Conservation (phyloP, 2,888 invertebrate species). For the Oscheius sp. region DNA sequence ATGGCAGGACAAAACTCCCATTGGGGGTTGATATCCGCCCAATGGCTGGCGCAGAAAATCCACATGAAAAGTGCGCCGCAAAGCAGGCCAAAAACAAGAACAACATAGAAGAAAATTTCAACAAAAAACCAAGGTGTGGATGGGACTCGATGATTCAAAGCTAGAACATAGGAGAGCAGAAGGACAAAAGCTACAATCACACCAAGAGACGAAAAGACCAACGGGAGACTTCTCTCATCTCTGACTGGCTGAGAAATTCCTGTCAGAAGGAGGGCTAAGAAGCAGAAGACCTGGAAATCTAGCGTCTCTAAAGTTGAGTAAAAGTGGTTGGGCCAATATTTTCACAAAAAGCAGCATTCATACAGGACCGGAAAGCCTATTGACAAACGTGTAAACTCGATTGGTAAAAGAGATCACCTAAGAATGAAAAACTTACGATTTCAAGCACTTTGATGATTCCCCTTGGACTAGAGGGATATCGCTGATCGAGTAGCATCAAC, state of each 20-base stretch:
- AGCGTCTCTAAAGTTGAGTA: too few relatives aligned
- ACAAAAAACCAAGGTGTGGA: slow-evolving; percentile 51
- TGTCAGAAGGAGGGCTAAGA: slow-evolving; percentile 46
- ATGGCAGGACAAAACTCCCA: slow-evolving; percentile 59
- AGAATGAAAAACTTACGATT: slow-evolving; percentile 43
- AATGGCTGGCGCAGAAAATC: slow-evolving; percentile 55
- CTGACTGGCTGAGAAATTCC: slow-evolving; percentile 49
- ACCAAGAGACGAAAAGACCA: slow-evolving; percentile 53
- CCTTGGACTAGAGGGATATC: slow-evolving; percentile 50
- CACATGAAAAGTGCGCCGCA: slow-evolving; percentile 52
- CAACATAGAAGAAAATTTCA: slow-evolving; percentile 42
- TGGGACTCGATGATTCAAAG: slow-evolving; percentile 52
- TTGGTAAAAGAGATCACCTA: neutral
- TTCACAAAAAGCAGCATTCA: too few relatives aligned
- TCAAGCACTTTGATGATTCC: slow-evolving; percentile 58
- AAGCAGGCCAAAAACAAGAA: slow-evolving; percentile 47
- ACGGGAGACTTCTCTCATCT: slow-evolving; percentile 58
- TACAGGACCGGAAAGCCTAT: too few relatives aligned
- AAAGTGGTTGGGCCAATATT: too few relatives aligned
- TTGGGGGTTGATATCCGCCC: slow-evolving; percentile 58
- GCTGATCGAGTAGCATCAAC: slow-evolving; percentile 52
- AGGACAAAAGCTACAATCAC: slow-evolving; percentile 54
- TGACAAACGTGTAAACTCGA: neutral
- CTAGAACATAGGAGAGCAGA: slow-evolving; percentile 55
- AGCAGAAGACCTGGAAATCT: slow-evolving; percentile 44